phyloP scores from a whole-genome alignment of 2,797 vertebrate genomes.

The Glossophaga mutica region DNA sequence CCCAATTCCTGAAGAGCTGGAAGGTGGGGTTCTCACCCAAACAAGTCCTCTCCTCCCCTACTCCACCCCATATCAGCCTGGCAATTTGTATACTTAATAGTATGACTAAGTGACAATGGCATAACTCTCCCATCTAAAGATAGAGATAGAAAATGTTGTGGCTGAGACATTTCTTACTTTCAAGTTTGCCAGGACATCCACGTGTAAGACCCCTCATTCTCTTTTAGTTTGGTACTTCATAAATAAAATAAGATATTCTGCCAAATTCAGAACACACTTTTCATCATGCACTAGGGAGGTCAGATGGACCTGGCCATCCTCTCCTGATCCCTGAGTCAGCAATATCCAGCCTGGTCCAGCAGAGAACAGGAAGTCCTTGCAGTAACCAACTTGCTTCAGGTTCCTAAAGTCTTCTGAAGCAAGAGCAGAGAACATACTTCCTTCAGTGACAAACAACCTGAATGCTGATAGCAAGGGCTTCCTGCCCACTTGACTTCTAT shows the following conservation, averaged over 20 bases:
- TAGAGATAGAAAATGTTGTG: constrained; percentile 53
- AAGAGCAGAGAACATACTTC: constrained; percentile 10
- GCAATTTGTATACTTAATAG: constrained; percentile 67
- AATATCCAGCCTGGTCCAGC: background rate
- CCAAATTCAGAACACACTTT: constrained; percentile 47
- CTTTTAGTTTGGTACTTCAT: constrained; percentile 63
- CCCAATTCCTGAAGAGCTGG: constrained; percentile 17
- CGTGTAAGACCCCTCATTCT: constrained; percentile 44
- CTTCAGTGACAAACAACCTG: background rate
- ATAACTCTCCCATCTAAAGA: constrained; percentile 64
- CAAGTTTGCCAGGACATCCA: constrained; percentile 48
- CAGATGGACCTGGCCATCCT: background rate
- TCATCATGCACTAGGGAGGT: background rate
- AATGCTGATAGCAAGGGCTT: background rate
- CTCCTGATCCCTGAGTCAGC: background rate
- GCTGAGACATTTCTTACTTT: constrained; percentile 59
- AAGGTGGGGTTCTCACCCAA: constrained; percentile 39
- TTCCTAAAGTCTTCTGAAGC: background rate
- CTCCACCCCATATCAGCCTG: constrained; percentile 69
- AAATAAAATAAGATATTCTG: constrained; percentile 68
- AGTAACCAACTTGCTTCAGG: background rate
- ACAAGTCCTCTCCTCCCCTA: constrained; percentile 56
- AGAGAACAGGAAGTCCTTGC: background rate
- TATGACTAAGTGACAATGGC: constrained; percentile 76
- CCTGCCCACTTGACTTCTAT: background rate